Conservation (phyloP, 2,888 invertebrate genomes). For the Aethes cnicana region DNA sequence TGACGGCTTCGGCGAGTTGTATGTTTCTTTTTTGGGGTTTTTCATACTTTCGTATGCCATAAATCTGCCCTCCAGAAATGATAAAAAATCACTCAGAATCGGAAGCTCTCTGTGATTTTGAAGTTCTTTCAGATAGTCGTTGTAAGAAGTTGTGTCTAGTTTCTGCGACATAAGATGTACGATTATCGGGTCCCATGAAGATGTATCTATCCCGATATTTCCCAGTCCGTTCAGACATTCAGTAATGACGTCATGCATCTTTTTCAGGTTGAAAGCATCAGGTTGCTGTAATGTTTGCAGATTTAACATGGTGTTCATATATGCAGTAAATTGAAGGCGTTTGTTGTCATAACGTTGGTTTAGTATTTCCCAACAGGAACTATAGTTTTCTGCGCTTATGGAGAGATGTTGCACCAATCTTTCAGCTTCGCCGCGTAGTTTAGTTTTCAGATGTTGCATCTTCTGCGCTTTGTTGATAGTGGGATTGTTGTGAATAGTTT, state of each 20-base stretch:
- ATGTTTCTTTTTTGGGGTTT: background rate
- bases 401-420: conserved; percentile 38
- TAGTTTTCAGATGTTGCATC: conserved; percentile 37
- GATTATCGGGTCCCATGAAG: conserved; percentile 32
- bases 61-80: conserved; percentile 28
- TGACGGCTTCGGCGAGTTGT: background rate
- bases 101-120: conserved; percentile 26
- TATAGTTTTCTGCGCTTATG: conserved; percentile 37
- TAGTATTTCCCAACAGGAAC: conserved; percentile 33
- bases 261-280: conserved; percentile 1
- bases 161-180: conserved; percentile 29
- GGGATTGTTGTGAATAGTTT: conserved; percentile 35
- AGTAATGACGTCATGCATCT: conserved; percentile 9
- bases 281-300: conserved; percentile 1
- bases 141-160: conserved; percentile 21
- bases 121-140: conserved; percentile 27
- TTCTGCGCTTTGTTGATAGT: conserved; percentile 35
- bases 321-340: background rate
- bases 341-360: conserved; percentile 33
- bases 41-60: conserved; percentile 28
- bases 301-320: conserved; percentile 8
- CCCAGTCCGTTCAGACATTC: conserved; percentile 10
- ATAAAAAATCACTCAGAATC: conserved; percentile 23
- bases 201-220: conserved; percentile 33
- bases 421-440: conserved; percentile 37